Conservation (phyloP, 2,797 vertebrate species). For the Nyctalus aviator region DNA sequence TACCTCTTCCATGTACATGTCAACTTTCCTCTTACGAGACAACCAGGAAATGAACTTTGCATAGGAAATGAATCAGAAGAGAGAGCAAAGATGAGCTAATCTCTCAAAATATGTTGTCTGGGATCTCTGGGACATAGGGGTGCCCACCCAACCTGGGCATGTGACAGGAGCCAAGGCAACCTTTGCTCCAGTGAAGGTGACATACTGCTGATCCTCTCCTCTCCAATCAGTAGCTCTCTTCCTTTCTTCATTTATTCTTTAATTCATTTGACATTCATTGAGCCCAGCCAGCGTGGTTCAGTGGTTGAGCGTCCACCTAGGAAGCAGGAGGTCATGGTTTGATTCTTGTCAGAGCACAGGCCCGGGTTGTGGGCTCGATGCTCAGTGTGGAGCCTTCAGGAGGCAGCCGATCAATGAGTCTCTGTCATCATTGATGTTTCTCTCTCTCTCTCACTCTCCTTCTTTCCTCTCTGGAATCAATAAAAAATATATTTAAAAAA, state of each 20-base stretch:
- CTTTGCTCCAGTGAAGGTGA: background rate
- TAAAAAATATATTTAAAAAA: too few relatives aligned
- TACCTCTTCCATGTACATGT: background rate
- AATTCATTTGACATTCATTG: background rate
- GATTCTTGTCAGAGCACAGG: too few relatives aligned
- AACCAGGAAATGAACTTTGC: conserved; percentile 5
- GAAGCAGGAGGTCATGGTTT: too few relatives aligned
- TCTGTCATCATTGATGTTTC: too few relatives aligned
- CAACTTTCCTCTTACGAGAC: background rate
- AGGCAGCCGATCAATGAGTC: too few relatives aligned
- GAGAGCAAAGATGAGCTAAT: background rate
- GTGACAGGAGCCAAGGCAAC: background rate
- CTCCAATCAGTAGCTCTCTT: background rate
- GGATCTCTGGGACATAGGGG: background rate
- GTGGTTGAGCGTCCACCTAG: too few relatives aligned
- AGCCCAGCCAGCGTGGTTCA: too few relatives aligned
- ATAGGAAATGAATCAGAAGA: background rate
- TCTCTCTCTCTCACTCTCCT: too few relatives aligned
- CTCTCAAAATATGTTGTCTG: background rate
- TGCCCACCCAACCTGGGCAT: rapidly evolving
- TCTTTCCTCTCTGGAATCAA: too few relatives aligned
- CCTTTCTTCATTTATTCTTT: background rate
- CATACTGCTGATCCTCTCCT: too few relatives aligned
- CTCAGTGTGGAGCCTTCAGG: too few relatives aligned
- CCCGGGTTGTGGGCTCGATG: too few relatives aligned